phyloP scores from a whole-genome alignment of 92 coral and sea anemone genomes.

The Plumapathes pennacea region DNA sequence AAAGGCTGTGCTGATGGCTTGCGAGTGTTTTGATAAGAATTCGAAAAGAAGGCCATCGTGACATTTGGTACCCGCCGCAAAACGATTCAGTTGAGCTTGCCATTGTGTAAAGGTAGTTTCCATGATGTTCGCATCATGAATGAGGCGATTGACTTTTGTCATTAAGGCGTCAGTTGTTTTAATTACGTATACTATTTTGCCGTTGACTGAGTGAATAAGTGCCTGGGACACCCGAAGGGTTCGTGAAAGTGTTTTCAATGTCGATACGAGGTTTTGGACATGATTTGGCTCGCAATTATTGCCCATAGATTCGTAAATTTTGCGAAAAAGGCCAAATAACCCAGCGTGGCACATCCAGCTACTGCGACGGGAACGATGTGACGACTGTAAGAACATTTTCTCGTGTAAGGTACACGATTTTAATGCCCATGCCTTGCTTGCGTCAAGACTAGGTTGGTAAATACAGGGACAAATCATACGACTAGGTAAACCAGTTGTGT shows the following conservation, averaged over 20 bases:
- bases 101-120: background rate
- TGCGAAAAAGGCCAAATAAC: slow-evolving; percentile 6
- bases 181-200: slow-evolving; percentile 26
- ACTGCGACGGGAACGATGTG: slow-evolving; percentile 3
- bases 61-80: background rate
- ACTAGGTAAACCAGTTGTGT: slow-evolving; percentile 17
- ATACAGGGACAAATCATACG: slow-evolving; percentile 33
- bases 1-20: background rate
- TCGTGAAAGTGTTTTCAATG: background rate
- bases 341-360: slow-evolving; percentile 44
- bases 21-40: slow-evolving; percentile 1
- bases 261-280: background rate
- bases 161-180: slow-evolving; percentile 9
- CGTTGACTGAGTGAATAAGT: slow-evolving; percentile 19
- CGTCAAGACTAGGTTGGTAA: slow-evolving; percentile 9
- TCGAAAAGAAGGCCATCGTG: background rate
- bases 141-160: background rate
- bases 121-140: background rate
- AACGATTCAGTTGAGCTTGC: background rate
- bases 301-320: slow-evolving; percentile 9
- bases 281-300: slow-evolving; percentile 26
- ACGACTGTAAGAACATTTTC: slow-evolving; percentile 3
- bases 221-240: background rate
- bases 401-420: slow-evolving; percentile 20
- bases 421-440: slow-evolving; percentile 44